Conservation (phyloP, 2,113 vertebrate species). For the Python bivittatus region DNA sequence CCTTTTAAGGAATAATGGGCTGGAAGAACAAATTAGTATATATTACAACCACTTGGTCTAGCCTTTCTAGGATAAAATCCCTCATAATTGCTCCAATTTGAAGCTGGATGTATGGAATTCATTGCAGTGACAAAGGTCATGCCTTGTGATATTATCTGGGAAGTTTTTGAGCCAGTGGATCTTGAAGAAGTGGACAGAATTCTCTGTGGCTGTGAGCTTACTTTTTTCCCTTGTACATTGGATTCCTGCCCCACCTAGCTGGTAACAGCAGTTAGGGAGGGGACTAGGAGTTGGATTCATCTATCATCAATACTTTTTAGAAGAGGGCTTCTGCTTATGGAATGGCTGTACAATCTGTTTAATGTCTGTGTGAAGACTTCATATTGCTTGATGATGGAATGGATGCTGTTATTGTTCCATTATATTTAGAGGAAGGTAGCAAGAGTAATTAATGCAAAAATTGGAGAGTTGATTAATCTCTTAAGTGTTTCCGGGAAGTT, state of each 20-base stretch:
- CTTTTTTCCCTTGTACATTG: background rate
- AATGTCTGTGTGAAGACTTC: background rate
- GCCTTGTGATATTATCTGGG: background rate
- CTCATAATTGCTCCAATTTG: too few relatives aligned
- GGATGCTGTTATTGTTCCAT: background rate
- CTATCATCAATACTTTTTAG: background rate
- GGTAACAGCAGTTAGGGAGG: background rate
- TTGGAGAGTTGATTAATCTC: background rate
- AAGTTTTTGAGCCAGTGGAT: background rate
- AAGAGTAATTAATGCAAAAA: background rate
- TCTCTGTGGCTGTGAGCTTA: background rate
- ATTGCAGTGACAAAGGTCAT: too few relatives aligned
- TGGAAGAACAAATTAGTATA: background rate
- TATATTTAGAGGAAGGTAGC: background rate
- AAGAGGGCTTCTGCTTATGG: background rate
- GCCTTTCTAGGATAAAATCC: too few relatives aligned
- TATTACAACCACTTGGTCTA: too few relatives aligned
- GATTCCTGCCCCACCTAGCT: background rate
- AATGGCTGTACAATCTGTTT: background rate
- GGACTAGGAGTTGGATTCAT: background rate
- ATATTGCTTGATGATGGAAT: background rate
- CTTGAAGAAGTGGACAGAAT: background rate
- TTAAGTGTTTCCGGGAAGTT: background rate
- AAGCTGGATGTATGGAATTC: too few relatives aligned
- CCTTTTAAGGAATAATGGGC: background rate